Base-by-base conservation (phyloP, 2,113 vertebrate species). In the Haplochromis burtoni region DNA sequence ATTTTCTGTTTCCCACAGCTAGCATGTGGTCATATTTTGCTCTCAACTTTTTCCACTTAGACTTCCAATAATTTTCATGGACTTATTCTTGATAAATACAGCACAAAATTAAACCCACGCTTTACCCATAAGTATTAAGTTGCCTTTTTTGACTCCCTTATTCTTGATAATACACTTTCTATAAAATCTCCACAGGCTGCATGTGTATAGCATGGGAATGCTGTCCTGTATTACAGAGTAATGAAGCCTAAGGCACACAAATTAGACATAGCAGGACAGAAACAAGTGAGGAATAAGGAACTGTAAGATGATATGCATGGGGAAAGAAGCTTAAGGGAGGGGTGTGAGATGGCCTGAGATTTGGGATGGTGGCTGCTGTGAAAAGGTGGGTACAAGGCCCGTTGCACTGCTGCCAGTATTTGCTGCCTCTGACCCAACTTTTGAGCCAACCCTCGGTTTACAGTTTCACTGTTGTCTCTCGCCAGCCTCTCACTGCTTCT, bases 341-440 rank as follows among this genome's bases (percentile, higher is more conserved):
- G 42, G 8, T 59, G 40, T 76, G 31, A 55, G 42, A 85, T 10
- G 21, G 24, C 31, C 33, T 85, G 24, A n/a, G 21, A 8, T 21
- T 80, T 12, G 81, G 82, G 55, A 87, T 51, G 83, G 63, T 63
- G 82, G 42, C 42, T 83, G 54, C 63, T 73, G 85, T 61, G 80
- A 45, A 88, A 84, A 85, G 26, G 31, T 66, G 88, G 7, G 5
- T 13, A 31, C 33, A 10, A 29, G 76, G n/a, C n/a, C 57, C 35
- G 53, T 54, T 86, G 53, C 76, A 38, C 31, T 29, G 53, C 73
- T 81, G 76, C 89, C 83, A 90, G 13, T n/a, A 31, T 83, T 17
- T 57, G 91, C 90, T 89, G 53, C 88, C 61, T 71, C 17, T 86
- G 88, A 87, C 31, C 17, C 73, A 35, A 38, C 55, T 40, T 84